Evolutionary conservation across 2,797 vertebrate species (phyloP).

Genomic region (Hirundo rustica): DNA sequence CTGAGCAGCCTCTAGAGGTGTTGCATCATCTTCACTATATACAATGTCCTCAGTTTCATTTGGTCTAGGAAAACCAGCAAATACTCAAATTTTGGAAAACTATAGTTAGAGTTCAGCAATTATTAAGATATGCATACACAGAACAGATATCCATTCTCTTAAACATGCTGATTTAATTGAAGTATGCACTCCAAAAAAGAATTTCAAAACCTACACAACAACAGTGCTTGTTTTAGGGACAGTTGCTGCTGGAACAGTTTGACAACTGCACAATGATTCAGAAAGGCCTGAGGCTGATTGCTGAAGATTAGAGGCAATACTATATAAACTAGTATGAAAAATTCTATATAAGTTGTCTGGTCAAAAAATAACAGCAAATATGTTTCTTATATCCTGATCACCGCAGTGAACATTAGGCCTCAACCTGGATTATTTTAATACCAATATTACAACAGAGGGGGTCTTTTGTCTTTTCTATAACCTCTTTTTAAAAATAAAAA

Average conservation of each 20-base stretch:
- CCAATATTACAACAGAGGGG: neutral
- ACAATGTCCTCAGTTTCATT: constrained; percentile 73
- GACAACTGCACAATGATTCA: neutral
- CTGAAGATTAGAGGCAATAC: neutral
- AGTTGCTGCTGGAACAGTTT: neutral
- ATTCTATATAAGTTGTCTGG: neutral
- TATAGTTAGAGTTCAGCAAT: neutral
- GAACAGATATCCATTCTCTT: neutral
- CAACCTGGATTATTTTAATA: neutral
- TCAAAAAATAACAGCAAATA: neutral
- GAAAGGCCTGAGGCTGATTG: neutral
- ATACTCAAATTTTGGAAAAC: neutral
- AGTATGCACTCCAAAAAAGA: neutral
- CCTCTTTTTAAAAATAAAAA: neutral
- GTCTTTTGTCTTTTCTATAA: neutral
- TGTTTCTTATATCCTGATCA: neutral
- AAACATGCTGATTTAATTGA: neutral
- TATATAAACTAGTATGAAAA: neutral
- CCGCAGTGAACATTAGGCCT: neutral
- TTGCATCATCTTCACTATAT: constrained; percentile 73
- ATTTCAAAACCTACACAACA: neutral
- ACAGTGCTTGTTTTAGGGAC: neutral
- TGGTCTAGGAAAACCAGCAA: constrained; percentile 63
- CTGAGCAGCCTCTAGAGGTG: constrained; percentile 73
- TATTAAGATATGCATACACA: neutral